A percentile compares a stretch with the other conserved stretches of the same genome.
Evolutionary conservation across 2,797 vertebrate genomes (phyloP).

Genomic region (Buceros bicornis): DNA sequence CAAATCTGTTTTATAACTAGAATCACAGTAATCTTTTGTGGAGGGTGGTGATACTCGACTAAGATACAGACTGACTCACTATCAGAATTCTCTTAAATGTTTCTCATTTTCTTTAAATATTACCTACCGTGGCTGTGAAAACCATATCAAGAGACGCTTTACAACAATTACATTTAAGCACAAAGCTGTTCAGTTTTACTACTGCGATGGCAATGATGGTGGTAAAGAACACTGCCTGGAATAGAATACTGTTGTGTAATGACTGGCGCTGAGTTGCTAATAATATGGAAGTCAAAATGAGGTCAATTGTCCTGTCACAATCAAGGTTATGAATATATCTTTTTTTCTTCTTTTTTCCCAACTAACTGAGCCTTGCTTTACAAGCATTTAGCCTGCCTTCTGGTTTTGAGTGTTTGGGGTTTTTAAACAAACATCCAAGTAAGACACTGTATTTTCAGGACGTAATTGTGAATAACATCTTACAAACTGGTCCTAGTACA

Average conservation of each 20-base stretch:
- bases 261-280: not conserved
- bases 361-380: not conserved
- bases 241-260: not conserved
- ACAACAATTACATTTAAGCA: not conserved
- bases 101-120: conserved; percentile 13
- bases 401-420: not conserved
- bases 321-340: not conserved
- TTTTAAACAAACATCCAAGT: not conserved
- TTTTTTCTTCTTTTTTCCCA: not conserved
- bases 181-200: not conserved
- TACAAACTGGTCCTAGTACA: not conserved
- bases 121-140: not conserved
- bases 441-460: not conserved
- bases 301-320: not conserved
- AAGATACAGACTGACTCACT: not conserved
- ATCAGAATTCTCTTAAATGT: not conserved
- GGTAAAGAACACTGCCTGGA: not conserved
- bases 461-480: not conserved
- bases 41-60: not conserved
- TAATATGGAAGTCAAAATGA: not conserved
- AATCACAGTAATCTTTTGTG: not conserved
- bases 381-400: not conserved
- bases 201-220: not conserved
- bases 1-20: not conserved
- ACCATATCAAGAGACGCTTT: not conserved